A percentile compares a stretch with the other conserved stretches of the same genome.
Evolutionary conservation across 1,140 invertebrate genomes (phyloP).

Genomic region (Orius insidiosus): DNA sequence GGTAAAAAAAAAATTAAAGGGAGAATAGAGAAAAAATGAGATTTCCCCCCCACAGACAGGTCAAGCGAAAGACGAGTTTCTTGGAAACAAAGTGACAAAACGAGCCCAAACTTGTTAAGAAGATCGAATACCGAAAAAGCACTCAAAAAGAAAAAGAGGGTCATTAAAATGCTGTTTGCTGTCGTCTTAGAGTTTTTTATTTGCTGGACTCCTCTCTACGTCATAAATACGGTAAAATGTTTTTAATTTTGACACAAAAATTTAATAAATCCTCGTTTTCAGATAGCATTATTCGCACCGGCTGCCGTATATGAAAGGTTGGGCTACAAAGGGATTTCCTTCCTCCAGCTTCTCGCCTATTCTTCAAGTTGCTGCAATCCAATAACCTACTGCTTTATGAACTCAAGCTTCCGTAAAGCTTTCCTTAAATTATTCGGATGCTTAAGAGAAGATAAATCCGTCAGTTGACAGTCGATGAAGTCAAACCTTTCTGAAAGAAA

Average conservation of each 20-base stretch:
- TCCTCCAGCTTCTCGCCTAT: slow-evolving; percentile 47
- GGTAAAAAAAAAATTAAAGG: too few relatives aligned
- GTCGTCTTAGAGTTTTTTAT: slow-evolving; percentile 58
- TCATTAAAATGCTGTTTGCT: slow-evolving; percentile 49
- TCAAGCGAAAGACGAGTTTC: slow-evolving; percentile 2
- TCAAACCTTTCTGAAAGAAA: background rate
- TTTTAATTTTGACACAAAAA: too few relatives aligned
- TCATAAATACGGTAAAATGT: slow-evolving; percentile 51
- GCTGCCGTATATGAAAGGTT: slow-evolving; percentile 30
- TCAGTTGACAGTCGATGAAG: slow-evolving; percentile 14
- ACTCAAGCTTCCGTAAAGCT: slow-evolving; percentile 43
- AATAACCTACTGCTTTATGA: slow-evolving; percentile 63
- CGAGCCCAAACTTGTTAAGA: slow-evolving; percentile 24
- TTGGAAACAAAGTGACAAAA: slow-evolving; percentile 4
- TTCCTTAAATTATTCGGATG: slow-evolving; percentile 40
- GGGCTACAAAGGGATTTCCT: slow-evolving; percentile 33
- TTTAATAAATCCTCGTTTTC: background rate
- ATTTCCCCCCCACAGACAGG: background rate
- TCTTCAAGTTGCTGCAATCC: slow-evolving; percentile 53
- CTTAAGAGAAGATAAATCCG: slow-evolving; percentile 13
- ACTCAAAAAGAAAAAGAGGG: slow-evolving; percentile 34
- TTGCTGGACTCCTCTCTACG: slow-evolving; percentile 56
- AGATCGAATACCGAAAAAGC: slow-evolving; percentile 33
- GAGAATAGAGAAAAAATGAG: too few relatives aligned
- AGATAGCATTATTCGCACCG: slow-evolving; percentile 36